A percentile compares a stretch with the other conserved stretches of the same genome.
Conservation (phyloP, 2,888 invertebrate genomes). For the Pterobdella sp. region DNA sequence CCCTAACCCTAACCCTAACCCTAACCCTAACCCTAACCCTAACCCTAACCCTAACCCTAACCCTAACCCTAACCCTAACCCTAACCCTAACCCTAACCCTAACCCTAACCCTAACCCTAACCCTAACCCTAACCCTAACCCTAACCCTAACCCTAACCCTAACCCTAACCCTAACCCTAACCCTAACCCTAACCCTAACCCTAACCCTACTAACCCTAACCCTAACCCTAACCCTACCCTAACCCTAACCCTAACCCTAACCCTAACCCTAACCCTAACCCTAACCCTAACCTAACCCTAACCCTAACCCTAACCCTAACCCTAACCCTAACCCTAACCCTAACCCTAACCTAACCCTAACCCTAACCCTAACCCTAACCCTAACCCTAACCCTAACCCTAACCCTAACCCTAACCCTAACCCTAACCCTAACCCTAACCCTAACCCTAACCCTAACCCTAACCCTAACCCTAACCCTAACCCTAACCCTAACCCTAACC, state of each 20-base stretch:
- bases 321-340: conserved; percentile 35
- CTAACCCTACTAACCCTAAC: conserved; percentile 30
- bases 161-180: conserved; percentile 37
- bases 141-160: conserved; percentile 33
- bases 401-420: conserved; percentile 28
- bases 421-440: conserved; percentile 31
- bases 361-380: conserved; percentile 32
- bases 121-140: conserved; percentile 31
- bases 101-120: conserved; percentile 33
- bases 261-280: conserved; percentile 33
- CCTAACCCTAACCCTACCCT: conserved; percentile 31
- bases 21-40: conserved; percentile 32
- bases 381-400: neutral
- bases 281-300: conserved; percentile 34
- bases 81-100: conserved; percentile 32
- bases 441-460: conserved; percentile 34
- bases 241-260: conserved; percentile 31
- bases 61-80: conserved; percentile 30
- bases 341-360: conserved; percentile 35
- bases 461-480: conserved; percentile 29
- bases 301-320: conserved; percentile 33
- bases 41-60: conserved; percentile 32
- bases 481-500: conserved; percentile 31
- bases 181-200: conserved; percentile 31
- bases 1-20: conserved; percentile 31